Evolutionary conservation across 2,113 vertebrate species (phyloP), one percentile per base, ranked within the genome.

Genomic region (Ceratotherium simum): DNA sequence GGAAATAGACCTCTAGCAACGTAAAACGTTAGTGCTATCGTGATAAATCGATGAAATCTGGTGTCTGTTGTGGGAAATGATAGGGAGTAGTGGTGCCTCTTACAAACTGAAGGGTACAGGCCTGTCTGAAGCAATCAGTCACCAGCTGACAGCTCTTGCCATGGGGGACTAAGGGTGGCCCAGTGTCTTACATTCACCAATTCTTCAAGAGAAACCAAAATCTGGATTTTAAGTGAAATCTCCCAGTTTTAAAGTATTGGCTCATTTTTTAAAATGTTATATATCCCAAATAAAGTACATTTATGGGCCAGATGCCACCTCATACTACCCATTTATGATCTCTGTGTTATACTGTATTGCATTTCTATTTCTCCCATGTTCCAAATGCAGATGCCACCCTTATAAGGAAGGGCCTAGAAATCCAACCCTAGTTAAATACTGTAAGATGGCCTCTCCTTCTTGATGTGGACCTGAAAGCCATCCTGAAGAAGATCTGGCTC

Each of bases 161-260:
- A 2, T 42, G 21, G 29, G 39, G 70, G 3, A 62, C 2, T 69
- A 21, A 46, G 54, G 70, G 58, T 54, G 48, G 51, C 25, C 51
- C n/a, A 16, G 2, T 76, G 33, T 92, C 83, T n/a, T 67, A 60
- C 5, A 51, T 33, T 64, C 39, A 58, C 25, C 23, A 36, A 1
- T 81, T 94, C n/a, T 90, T 84, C 18, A 92, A 86, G 46, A 94
- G 93, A 96, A 92, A 46, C 9, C 29, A 72, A n/a, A 97, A 79
- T 96, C 84, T 83, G 36, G 12, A 87, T 73, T 92, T 94, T 29
- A 78, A 79, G n/a, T 18, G n/a, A 62, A 96, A 76, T 81, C 65
- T 96, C 64, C 33, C 62, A 90, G 58, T 75, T 90, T 96, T 27
- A 78, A 96, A 94, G 90, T 85, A 62, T 82, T 89, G 87, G 48